Evolutionary conservation across 2,113 vertebrate species (phyloP), one percentile per base, ranked within the genome.

Genomic region (Oryzias melastigma): DNA sequence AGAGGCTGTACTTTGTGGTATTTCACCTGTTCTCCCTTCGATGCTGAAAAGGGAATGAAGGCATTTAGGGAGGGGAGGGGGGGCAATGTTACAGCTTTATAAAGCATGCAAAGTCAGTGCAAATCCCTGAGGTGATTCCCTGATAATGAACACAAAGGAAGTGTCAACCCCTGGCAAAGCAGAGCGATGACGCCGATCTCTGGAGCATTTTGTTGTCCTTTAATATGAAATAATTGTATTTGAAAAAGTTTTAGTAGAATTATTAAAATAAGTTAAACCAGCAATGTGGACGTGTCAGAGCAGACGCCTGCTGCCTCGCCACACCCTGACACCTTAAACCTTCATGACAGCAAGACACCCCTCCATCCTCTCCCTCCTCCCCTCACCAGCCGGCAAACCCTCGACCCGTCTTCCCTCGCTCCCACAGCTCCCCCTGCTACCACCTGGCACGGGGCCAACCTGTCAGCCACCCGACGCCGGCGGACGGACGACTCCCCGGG

Each of bases 251-350:
- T 22, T 22, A 22, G 3, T 22, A 22, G 44, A 83, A 84, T 65
- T 70, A 83, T 84, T 81, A 77, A 88, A 81, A 87, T 75, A 88
- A 88, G 89, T 94, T 91, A 88, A 91, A 91, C 89, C 92, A 90
- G 89, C 87, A 87, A 90, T 90, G 83, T 85, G 54, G 81, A 87
- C 86, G 85, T 88, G 86, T 77, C 86, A 86, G 90, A 75, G 86
- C 85, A 89, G 92, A 93, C 84, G 63, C 71, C 65, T 52, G 52
- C 80, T 67, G 71, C 71, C 60, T 81, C 64, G 67, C 82, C 91
- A 92, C 93, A 92, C 93, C 92, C 92, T 84, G 91, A 91, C 90
- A 92, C 92, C 90, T 92, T 91, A 93, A 95, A 91, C 77, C 93
- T 93, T 91, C 88, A 90, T 92, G 92, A 92, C 93, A 92, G 92